Percentiles rank a stretch among this genome's conserved stretches.
Conservation (phyloP, 2,888 invertebrate genomes). For the Leucophora obtusa region DNA sequence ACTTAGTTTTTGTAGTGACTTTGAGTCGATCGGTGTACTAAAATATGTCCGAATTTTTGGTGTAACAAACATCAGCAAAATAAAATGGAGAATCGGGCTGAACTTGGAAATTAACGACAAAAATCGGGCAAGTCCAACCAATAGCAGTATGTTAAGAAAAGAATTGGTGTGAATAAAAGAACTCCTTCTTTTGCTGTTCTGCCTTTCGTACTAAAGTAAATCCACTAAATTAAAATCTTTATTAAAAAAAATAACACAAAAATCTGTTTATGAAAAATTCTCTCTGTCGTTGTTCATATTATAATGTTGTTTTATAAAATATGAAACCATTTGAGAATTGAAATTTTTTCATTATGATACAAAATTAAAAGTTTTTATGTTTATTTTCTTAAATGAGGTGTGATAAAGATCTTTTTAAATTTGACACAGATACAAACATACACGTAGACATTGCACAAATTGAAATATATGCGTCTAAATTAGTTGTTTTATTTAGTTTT, state of each 20-base stretch:
- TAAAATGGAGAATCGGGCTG: no score
- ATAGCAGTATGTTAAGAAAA: no score
- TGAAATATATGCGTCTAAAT: background rate
- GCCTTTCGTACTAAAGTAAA: background rate
- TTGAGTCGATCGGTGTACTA: no score
- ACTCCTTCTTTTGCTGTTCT: background rate
- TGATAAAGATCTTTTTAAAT: conserved; percentile 51
- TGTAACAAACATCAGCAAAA: no score
- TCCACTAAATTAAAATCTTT: conserved; percentile 22
- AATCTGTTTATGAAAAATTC: conserved; percentile 46
- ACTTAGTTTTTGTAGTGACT: no score
- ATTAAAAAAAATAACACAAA: conserved; percentile 47
- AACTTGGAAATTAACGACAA: no score
- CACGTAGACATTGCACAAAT: background rate
- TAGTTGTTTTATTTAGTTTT: background rate
- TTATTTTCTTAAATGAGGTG: conserved; percentile 58
- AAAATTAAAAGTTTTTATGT: conserved; percentile 52
- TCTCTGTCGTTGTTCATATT: conserved; percentile 7
- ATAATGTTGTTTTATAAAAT: conserved; percentile 10
- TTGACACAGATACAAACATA: conserved; percentile 6
- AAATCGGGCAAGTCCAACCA: no score
- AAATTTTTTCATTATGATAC: conserved; percentile 46
- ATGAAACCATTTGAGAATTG: conserved; percentile 55
- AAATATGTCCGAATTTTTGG: no score
- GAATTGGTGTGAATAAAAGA: background rate